Base-by-base conservation (phyloP, 2,113 vertebrate genomes). In the Hystrix brachyura region DNA sequence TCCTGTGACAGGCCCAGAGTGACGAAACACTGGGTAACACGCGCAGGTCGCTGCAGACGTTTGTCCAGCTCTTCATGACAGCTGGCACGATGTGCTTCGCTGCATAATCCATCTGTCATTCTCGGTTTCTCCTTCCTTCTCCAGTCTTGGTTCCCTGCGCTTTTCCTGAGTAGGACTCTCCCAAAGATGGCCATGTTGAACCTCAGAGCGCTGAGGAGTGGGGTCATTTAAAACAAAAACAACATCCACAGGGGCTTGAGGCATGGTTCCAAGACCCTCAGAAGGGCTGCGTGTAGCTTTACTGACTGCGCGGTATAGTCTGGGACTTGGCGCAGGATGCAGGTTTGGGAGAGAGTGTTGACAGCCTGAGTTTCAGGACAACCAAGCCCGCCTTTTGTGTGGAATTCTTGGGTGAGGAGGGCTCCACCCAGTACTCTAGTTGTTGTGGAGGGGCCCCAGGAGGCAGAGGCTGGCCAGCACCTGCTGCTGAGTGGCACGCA, bases 71-170 rank as follows among this genome's bases (percentile, higher is more conserved):
- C 99, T 93, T 97, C 98, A 87, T 98, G 98, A 59, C 98, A 99
- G 97, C 99, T 98, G 11, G 98, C 94, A 99, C 99, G 51, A 98
- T 96, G 15, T 99, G 98, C 93, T 98, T 98, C 46, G 99, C 99
- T 55, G 48, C 27, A 17, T 79, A 17, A 79, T 53, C 99, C 3
- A 81, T 97, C 10, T 92, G 97, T 7, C 99, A 99, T 69, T 97
- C 98, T 95, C 98, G 98, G 90, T 97, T 98, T 60, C 95, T 97
- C 34, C 98, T 98, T 59, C 98, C 99, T 59, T 99, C 94, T 96
- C 97, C 51, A 94, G 89, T 92, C 96, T 97, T 15, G 95, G 34
- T 79, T 98, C 84, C 95, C 98, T 98, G 18, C 71, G 38, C 60
- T 98, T 97, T 59, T 92, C 91, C 43, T 98, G 78, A 94, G 97